Conservation (phyloP, 2,797 vertebrate species). For the Eidolon dupreanum region DNA sequence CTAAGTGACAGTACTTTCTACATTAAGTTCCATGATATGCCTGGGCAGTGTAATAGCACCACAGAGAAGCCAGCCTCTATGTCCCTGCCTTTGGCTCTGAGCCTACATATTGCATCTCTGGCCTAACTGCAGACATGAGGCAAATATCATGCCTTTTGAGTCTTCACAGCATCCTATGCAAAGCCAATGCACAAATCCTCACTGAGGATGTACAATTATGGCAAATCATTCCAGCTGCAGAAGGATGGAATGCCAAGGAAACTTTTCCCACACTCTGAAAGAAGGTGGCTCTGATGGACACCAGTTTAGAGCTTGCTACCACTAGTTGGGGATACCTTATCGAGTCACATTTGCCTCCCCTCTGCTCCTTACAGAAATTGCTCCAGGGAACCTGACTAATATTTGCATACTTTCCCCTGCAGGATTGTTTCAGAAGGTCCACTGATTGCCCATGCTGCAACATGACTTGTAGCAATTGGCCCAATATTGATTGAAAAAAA, state of each 20-base stretch:
- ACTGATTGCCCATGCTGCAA: background rate
- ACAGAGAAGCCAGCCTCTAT: background rate
- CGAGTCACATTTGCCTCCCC: background rate
- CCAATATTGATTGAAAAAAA: background rate
- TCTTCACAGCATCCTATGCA: background rate
- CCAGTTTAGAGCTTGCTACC: background rate
- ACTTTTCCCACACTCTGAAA: background rate
- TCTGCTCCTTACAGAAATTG: background rate
- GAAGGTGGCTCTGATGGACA: background rate
- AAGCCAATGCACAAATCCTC: background rate
- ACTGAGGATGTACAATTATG: too few relatives aligned
- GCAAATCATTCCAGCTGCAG: fast-evolving
- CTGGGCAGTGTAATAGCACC: fast-evolving
- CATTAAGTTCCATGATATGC: background rate
- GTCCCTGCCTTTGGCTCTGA: background rate
- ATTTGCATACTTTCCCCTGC: background rate
- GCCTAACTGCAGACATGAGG: background rate
- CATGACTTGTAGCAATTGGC: background rate
- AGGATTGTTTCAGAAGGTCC: background rate
- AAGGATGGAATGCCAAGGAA: background rate
- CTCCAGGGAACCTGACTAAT: background rate
- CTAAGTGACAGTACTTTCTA: fast-evolving
- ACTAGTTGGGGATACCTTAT: too few relatives aligned
- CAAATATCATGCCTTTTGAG: too few relatives aligned
- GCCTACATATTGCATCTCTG: too few relatives aligned